Evolutionary conservation across 2,888 invertebrate genomes (phyloP).

Genomic region (Caprella mutica): DNA sequence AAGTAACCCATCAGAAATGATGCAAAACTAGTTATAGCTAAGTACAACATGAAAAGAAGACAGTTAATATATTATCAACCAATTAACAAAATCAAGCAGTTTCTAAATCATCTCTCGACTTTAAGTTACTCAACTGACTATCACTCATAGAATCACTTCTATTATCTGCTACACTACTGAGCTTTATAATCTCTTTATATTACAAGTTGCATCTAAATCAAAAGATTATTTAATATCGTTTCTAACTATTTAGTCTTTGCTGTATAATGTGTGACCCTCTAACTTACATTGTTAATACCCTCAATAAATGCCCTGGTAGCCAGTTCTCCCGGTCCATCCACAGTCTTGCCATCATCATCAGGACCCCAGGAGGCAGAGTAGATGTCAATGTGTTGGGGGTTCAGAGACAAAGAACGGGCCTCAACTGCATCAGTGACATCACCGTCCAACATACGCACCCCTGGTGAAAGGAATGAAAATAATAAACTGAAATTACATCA

Average conservation of each 20-base stretch:
- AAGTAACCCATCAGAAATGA: neutral
- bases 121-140: no score
- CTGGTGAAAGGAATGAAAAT: slow-evolving; percentile 42
- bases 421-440: slow-evolving; percentile 98
- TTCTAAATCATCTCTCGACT: neutral
- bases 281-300: slow-evolving; percentile 73
- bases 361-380: slow-evolving; percentile 68
- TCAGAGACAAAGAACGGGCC: slow-evolving; percentile 82
- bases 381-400: slow-evolving; percentile 94
- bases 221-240: neutral
- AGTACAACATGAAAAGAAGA: neutral
- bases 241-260: neutral
- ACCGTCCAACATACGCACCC: slow-evolving; percentile 86
- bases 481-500: neutral
- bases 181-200: no score
- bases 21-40: neutral
- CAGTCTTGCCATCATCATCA: slow-evolving; percentile 87
- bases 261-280: neutral
- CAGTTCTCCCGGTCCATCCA: slow-evolving; percentile 91
- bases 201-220: no score
- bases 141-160: no score
- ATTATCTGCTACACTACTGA: no score
- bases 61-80: neutral
- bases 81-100: neutral
- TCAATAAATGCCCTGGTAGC: slow-evolving; percentile 90